phyloP scores from a whole-genome alignment of 2,888 invertebrate species.

The Phaedon cochleariae region DNA sequence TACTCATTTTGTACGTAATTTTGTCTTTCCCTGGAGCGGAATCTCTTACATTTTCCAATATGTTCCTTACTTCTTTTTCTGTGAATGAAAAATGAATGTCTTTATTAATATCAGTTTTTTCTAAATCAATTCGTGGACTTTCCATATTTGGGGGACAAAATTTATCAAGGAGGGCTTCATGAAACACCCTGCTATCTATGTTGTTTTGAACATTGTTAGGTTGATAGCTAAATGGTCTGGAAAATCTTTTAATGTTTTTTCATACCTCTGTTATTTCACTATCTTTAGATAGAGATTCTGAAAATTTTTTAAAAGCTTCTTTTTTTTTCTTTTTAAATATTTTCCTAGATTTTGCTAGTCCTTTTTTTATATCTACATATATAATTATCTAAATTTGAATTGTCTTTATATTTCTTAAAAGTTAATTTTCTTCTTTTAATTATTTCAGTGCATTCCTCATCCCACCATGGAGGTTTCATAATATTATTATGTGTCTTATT shows the following conservation, averaged over 20 bases:
- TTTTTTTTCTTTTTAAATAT: not conserved
- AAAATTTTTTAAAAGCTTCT: not conserved
- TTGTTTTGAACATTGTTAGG: not conserved
- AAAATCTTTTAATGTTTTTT: not conserved
- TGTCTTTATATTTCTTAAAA: not conserved
- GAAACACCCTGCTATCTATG: not conserved
- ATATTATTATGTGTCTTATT: not conserved
- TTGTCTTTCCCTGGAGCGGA: not conserved
- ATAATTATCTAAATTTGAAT: not conserved
- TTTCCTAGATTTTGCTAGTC: not conserved
- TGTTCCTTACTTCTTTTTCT: not conserved
- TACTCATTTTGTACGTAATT: not conserved
- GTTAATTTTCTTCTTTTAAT: not conserved
- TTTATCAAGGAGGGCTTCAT: not conserved
- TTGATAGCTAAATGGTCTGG: not conserved
- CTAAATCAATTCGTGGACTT: not conserved
- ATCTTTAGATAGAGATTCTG: not conserved
- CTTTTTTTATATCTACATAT: too few species aligned
- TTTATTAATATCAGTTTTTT: not conserved
- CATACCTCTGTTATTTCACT: not conserved
- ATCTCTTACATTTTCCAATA: not conserved
- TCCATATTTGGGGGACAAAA: not conserved
- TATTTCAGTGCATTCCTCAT: not conserved
- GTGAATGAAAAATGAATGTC: not conserved
- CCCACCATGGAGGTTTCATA: conserved; percentile 6